A percentile compares a stretch with the other conserved stretches of the same genome.
phyloP scores from a whole-genome alignment of 2,113 vertebrate genomes.

The Psilopsiagon aurifrons region DNA sequence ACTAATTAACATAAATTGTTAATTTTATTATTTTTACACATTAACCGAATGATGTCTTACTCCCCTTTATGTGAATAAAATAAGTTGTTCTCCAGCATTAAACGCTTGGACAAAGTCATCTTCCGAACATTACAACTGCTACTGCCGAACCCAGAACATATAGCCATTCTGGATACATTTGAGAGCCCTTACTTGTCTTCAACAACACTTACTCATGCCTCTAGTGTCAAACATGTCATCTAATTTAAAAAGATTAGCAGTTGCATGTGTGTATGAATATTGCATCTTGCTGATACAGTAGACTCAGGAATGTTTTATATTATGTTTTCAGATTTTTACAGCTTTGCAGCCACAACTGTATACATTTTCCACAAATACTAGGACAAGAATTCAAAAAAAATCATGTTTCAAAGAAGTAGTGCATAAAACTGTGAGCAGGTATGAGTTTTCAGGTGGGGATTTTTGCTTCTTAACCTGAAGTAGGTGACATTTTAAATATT shows the following conservation, averaged over 20 bases:
- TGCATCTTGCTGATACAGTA: conserved; percentile 30
- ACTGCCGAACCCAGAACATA: no score
- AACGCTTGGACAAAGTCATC: background rate
- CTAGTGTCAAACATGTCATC: background rate
- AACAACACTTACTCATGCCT: background rate
- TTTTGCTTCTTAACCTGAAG: background rate
- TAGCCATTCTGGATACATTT: background rate
- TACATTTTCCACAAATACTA: conserved; percentile 67
- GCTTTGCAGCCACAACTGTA: conserved; percentile 14
- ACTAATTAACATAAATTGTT: background rate
- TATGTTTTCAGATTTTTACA: conserved; percentile 67
- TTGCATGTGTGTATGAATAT: background rate
- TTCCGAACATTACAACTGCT: background rate
- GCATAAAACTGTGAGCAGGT: conserved; percentile 55
- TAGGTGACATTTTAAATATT: conserved; percentile 36
- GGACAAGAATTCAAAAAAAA: conserved; percentile 48
- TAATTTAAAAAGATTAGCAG: conserved; percentile 5
- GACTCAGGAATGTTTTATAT: conserved; percentile 44
- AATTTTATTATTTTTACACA: background rate
- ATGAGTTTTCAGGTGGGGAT: background rate
- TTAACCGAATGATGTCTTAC: background rate
- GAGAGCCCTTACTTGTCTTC: background rate
- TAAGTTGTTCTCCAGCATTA: rapidly evolving
- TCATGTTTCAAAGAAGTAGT: conserved; percentile 44
- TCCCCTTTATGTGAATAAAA: background rate